Base-by-base conservation (phyloP, 1,140 invertebrate genomes). In the Dicyema japonicum region DNA sequence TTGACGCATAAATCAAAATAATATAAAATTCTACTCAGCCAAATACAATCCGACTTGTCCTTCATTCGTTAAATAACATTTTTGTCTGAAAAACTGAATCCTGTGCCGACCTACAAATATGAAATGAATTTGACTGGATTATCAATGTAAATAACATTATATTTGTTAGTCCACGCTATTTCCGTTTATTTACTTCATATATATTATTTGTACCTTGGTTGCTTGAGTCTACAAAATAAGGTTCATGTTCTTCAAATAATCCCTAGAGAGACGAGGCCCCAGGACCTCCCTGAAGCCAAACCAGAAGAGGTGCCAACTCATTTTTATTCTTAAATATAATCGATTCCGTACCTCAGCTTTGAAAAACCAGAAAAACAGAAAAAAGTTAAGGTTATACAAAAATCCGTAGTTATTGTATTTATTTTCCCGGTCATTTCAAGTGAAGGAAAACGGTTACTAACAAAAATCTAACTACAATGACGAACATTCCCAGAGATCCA, bases 221-320 rank as follows among this genome's bases (percentile, higher is more conserved):
- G 48, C 30, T 54, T 44, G 11, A n/a, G n/a, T 57, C 58, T 15
- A 71, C 57, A 16, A 25, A 35, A 30, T 67, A 64, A 0, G 72
- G 71, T 0, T 72, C 72, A 40, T 72, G 64, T 48, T 75, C 69
- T 0, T 59, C 54, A 36, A 76, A 75, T 1, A 76, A 44, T 0
- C 69, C 71, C 39, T 63, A 69, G 15, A 76, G 42, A 0, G 69
- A 71, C 1, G 65, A 61, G 4, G 63, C 61, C 0, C 72, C 72
- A 1, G 72, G 72, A 5, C 67, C 57, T 26, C 69, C 72, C 54
- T 76, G 69, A 1, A 76, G 56, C 72, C 72, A 78, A 9, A 76
- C 42, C 8, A 74, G 49, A 33, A 74, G 59, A 1, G 70, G 69
- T 15, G 42, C 42, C 22, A n/a, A n/a, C n/a, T n/a, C n/a, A n/a